Base-by-base conservation (phyloP, 2,113 vertebrate species). In the Ameiurus melas region DNA sequence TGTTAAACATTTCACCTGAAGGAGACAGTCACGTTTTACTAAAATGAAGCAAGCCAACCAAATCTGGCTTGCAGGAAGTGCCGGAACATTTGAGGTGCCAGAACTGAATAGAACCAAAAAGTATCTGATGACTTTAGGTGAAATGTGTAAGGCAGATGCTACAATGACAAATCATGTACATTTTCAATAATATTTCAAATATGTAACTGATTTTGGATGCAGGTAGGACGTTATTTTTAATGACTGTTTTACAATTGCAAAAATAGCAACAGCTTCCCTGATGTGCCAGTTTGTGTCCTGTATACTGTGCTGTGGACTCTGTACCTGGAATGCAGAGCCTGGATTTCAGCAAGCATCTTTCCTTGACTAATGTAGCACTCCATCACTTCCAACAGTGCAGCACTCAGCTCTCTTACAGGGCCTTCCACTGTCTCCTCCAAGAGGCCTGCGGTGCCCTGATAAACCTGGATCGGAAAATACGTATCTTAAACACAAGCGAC, bases 261-360 rank as follows among this genome's bases (percentile, higher is more conserved):
- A 81, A 57, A 33, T 58, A 57, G 10, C 33, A 8, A 78, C 20
- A 5, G 19, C 12, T 27, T 55, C n/a, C 30, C 3, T 22, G 16
- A 36, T 5, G 30, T 81, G 30, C n/a, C 33, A 51, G 9, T 10
- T 51, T 51, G 47, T 51, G 47, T 43, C 0, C 8, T 47, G 43
- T 47, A 0, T 5, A 47, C 43, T 47, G 39, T 51, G 55, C 12
- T 87, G 43, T 55, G 62, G 6, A 16, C 36, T 7, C 12, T 91
- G 25, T 89, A 95, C 95, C 94, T 94, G 86, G 91, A 93, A 39
- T 94, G 94, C 58, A 96, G 92, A 2, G 86, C 20, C 91, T 95
- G 94, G 86, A 95, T 94, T 92, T 96, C 95, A 2, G 89, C 62
- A 91, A 96, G 93, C 90, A 96, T 93, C 83, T 93, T 92, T 0